Base-by-base conservation (phyloP, 2,888 invertebrate species). In the Ferrisia virgata region DNA sequence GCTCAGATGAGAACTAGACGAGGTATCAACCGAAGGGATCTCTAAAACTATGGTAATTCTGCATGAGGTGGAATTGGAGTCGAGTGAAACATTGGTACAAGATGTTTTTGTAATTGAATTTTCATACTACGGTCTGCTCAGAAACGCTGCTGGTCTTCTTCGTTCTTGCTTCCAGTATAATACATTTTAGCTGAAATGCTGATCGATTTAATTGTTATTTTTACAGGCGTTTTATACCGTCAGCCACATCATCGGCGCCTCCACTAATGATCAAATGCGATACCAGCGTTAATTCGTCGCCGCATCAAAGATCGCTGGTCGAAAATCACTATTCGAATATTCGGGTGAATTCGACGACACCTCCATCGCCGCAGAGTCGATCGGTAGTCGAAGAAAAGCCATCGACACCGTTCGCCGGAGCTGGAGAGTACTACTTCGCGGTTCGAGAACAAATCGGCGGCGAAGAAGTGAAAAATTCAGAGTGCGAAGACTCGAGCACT, bases 401-500 rank as follows among this genome's bases (percentile, higher is more conserved):
- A 1, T 84, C 86, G 22, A 64, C 28, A 2, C 28, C 72, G n/a
- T 85, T 84, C 79, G n/a, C n/a, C n/a, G 84, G 85, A 39, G 81
- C 82, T 9, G 85, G 86, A 28, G 86, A 86, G 8, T 85, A 85
- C 28, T 86, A 85, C 69, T 85, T 83, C 64, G 85, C 85, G 2
- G 82, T 85, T 18, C 64, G 76, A 4, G 83, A 85, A 18, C 82
- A 79, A 72, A 78, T 47, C 79, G n/a, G n/a, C n/a, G n/a, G n/a
- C n/a, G 85, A 84, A 31, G 84, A 85, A 22, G 83, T 85, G 9
- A 85, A 85, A 18, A 82, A 80, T 9, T 85, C 85, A 15, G 86
- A 87, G 31, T 88, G 88, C 22, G 89, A 89, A 85, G 89, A 89
- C 86, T 89, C 89, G 0, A 89, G 89, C 85, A 89, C 89, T 0